Evolutionary conservation across 2,113 vertebrate genomes (phyloP).

Genomic region (Cettia cetti): DNA sequence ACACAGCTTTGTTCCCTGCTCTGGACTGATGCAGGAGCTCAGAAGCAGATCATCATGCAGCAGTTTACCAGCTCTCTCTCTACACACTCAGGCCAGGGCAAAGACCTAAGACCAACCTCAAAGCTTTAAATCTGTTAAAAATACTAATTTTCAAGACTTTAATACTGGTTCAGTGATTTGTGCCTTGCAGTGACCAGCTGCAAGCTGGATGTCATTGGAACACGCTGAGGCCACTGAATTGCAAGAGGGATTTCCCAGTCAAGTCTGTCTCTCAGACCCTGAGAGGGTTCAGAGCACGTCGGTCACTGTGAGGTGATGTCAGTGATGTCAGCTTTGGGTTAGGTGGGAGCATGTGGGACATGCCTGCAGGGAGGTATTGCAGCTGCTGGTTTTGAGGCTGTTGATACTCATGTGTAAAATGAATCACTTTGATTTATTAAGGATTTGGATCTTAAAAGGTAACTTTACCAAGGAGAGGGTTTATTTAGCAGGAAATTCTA

Average conservation of each 20-base stretch:
- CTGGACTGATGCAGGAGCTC: neutral
- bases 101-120: neutral
- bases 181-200: neutral
- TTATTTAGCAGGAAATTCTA: neutral
- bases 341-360: neutral
- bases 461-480: neutral
- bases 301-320: neutral
- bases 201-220: neutral
- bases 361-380: neutral
- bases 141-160: neutral
- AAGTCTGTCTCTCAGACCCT: neutral
- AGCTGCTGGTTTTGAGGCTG: neutral
- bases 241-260: rapidly evolving
- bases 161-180: neutral
- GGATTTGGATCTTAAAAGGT: neutral
- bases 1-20: neutral
- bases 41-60: neutral
- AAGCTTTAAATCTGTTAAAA: neutral
- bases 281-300: rapidly evolving
- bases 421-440: neutral
- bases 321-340: rapidly evolving
- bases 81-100: neutral
- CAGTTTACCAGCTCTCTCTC: neutral
- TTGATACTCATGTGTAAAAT: neutral
- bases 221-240: neutral